Percentiles rank a stretch among this genome's conserved stretches.
Evolutionary conservation across 2,797 vertebrate species (phyloP).

Genomic region (Myiotriccus ornatus): DNA sequence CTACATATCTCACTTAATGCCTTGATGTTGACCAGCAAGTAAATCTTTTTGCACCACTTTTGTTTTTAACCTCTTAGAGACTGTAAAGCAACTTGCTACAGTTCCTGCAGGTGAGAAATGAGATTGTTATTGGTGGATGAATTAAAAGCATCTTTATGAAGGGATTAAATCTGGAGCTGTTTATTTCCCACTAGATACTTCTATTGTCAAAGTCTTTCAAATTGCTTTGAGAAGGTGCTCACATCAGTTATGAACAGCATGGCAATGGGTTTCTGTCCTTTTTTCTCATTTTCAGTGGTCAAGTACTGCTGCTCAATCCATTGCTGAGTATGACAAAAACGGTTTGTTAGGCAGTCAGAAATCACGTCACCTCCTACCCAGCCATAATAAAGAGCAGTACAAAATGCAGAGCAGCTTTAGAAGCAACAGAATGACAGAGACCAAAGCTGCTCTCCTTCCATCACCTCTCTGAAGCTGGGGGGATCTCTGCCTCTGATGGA

Average conservation of each 20-base stretch:
- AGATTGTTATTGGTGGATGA: background rate
- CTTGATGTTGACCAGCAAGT: background rate
- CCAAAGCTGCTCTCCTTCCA: background rate
- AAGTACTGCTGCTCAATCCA: background rate
- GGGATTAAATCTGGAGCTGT: background rate
- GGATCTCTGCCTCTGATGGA: background rate
- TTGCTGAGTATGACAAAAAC: background rate
- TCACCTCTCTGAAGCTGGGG: background rate
- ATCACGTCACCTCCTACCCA: background rate
- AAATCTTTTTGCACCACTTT: background rate
- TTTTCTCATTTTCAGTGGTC: background rate
- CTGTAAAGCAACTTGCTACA: accelerated
- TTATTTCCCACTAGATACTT: background rate
- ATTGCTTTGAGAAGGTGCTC: background rate
- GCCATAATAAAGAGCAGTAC: background rate
- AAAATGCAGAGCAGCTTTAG: background rate
- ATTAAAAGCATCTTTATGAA: background rate
- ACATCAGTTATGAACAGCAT: background rate
- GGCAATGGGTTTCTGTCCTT: background rate
- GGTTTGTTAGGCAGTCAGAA: background rate
- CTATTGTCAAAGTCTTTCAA: background rate
- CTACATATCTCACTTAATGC: background rate
- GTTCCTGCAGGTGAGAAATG: background rate
- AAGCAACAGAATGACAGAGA: background rate
- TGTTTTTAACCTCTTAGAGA: background rate